Base-by-base conservation (phyloP, 2,797 vertebrate species). In the Hyperoplus immaculatus region DNA sequence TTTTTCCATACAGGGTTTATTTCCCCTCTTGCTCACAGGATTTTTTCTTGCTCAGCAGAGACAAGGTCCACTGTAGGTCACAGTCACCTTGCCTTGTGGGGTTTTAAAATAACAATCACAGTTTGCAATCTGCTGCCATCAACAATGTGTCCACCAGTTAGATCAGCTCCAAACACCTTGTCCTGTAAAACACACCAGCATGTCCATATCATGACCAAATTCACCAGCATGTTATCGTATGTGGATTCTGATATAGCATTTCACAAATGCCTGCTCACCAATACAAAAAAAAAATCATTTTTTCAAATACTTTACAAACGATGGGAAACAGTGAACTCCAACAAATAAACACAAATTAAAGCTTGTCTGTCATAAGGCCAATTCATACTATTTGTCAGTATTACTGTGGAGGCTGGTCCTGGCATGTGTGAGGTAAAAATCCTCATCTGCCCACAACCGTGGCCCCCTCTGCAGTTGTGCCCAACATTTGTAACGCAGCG, bases 81-180 rank as follows among this genome's bases (percentile, higher is more conserved):
- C 66, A 21, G 39, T 79, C 70, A 73, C 69, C 72, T 80, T 69
- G 21, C 73, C 54, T 57, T 46, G 18, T 15, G 36, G 53, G 53
- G 67, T 55, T 76, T 80, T 38, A 64, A 73, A 66, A 67, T 58
- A 65, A 69, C 64, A 57, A 58, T 67, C 57, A 38, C 69, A 53
- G 55, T 56, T 79, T 75, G 53, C 36, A 80, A 71, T 82, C 72
- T 77, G 66, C 69, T 14, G 3, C 29, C 46, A 67, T 82, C 65
- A 69, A 65, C 65, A 65, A 46, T 47, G 60, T 50, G 58, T 79
- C 60, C 50, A 15, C n/a, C 13, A 16, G 18, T 61, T 15, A 62
- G 56, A 80, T 65, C 54, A 16, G 47, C 77, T 73, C 8, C 1
- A 21, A 46, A 54, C 14, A 62, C 59, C 67, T 16, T 51, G 45